These are phyloP conservation scores for Exephanes ischioxanthus DNA, from an alignment of 2,888 invertebrate genomes.

Conservation along the genomic window DNA sequence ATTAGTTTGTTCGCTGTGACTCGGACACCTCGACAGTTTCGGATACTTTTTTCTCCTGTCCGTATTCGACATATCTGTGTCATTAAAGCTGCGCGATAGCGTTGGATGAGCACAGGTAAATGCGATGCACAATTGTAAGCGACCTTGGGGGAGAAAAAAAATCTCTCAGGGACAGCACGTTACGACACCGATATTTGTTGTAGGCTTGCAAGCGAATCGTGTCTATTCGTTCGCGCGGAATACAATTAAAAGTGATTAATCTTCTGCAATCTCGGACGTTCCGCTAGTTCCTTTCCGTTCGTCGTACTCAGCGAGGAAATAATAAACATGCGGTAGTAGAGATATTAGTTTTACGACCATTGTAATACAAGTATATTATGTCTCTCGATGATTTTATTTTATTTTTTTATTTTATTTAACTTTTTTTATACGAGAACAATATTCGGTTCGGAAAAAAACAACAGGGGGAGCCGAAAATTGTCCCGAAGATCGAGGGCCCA, in stretches of 20 bases:
- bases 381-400: not conserved
- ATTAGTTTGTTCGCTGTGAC: not conserved
- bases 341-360: conserved; percentile 30
- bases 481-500: conserved; percentile 38
- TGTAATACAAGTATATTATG: conserved; percentile 4
- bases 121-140: not conserved
- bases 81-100: not conserved
- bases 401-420: too few species aligned
- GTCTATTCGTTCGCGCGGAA: not conserved
- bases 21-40: too few species aligned
- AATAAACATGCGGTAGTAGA: conserved; percentile 7
- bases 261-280: not conserved
- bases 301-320: not conserved
- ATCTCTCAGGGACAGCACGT: not conserved
- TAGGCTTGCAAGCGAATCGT: not conserved
- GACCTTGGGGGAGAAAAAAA: not conserved
- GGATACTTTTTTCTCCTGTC: not conserved
- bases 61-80: not conserved
- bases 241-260: conserved; percentile 4
- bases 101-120: not conserved
- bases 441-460: conserved; percentile 32
- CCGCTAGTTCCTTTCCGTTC: not conserved
- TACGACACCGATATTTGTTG: not conserved
- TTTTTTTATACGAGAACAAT: conserved; percentile 12
- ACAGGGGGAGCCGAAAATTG: conserved; percentile 16